Conservation (phyloP, 2,113 vertebrate genomes). For the Cavia aperea region DNA sequence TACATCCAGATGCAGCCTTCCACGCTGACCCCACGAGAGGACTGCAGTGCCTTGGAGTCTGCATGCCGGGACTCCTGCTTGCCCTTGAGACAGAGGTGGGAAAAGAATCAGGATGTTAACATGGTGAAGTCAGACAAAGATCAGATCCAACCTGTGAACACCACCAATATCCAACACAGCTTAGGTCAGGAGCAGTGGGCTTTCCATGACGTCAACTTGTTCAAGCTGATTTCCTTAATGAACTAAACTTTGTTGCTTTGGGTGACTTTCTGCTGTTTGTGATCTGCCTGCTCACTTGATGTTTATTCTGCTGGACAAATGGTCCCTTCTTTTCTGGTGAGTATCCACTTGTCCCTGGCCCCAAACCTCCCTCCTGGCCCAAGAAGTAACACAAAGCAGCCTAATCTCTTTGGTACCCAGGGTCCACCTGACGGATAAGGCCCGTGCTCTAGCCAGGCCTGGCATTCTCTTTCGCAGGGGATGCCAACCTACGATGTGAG, state of each 20-base stretch:
- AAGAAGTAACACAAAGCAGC: neutral
- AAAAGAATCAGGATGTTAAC: neutral
- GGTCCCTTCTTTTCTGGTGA: neutral
- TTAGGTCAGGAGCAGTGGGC: neutral
- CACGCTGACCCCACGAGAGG: constrained; percentile 78
- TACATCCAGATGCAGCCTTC: constrained; percentile 86
- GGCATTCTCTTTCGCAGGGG: neutral
- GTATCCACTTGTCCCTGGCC: neutral
- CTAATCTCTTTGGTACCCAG: no score
- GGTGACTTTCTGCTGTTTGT: neutral
- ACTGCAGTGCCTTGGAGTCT: constrained; percentile 70
- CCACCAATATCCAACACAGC: neutral
- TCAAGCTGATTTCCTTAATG: neutral
- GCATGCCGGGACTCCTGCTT: constrained; percentile 46
- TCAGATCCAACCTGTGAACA: neutral
- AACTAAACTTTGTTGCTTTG: neutral
- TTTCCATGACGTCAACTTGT: neutral
- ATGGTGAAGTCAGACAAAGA: neutral
- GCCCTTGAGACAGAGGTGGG: constrained; percentile 32
- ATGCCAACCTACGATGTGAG: neutral
- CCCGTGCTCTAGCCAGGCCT: neutral
- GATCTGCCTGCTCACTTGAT: neutral
- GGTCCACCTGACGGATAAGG: neutral
- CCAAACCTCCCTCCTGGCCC: neutral
- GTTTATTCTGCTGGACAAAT: neutral